phyloP scores from a whole-genome alignment of 2,113 vertebrate genomes.

The Gymnarchus niloticus region DNA sequence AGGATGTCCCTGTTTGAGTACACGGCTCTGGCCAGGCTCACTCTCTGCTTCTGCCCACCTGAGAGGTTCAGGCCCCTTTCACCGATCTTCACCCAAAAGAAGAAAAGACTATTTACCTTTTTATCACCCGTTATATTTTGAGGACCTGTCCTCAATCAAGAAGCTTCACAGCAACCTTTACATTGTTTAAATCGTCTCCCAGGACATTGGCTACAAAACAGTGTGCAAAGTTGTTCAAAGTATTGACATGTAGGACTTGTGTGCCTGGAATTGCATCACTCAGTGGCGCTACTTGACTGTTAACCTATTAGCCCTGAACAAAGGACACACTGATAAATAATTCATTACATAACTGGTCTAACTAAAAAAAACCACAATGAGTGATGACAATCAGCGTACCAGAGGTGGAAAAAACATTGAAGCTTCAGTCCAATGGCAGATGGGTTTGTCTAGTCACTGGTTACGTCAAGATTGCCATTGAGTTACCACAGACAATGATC shows the following conservation, averaged over 20 bases:
- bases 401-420: background rate
- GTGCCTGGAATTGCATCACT: background rate
- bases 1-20: constrained; percentile 66
- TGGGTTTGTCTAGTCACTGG: background rate
- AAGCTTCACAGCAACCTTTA: background rate
- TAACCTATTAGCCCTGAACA: background rate
- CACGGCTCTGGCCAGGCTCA: constrained; percentile 66
- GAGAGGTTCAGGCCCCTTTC: constrained; percentile 70
- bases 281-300: background rate
- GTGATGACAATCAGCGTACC: background rate
- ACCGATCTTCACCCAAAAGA: constrained; percentile 52
- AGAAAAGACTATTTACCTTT: background rate
- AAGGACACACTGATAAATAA: background rate
- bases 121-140: background rate
- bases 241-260: background rate
- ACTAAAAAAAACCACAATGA: background rate
- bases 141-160: background rate
- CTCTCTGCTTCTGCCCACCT: constrained; percentile 69
- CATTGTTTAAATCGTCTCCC: background rate
- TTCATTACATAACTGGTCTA: background rate
- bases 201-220: background rate
- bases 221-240: background rate
- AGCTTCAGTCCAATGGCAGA: background rate
- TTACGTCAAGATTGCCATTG: background rate
- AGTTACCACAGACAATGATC: background rate